Percentiles rank a stretch among this genome's conserved stretches.
These are phyloP conservation scores for Melanargia galathea DNA, from an alignment of 2,888 invertebrate species.

Conservation along the genomic window DNA sequence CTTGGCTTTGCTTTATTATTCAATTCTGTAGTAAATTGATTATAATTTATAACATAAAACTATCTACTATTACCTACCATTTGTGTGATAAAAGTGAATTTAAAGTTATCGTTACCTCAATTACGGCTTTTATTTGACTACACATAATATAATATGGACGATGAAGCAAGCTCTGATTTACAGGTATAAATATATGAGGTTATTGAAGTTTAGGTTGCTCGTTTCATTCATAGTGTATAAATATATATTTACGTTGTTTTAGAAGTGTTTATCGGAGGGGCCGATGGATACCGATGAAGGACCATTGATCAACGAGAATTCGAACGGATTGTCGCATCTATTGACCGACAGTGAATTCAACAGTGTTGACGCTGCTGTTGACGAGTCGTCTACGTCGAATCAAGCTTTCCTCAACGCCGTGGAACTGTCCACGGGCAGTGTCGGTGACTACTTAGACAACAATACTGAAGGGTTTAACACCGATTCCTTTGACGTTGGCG, in stretches of 20 bases:
- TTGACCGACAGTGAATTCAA: conserved; percentile 74
- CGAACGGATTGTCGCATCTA: conserved; percentile 73
- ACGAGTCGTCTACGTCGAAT: conserved; percentile 74
- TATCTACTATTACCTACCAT: too few species aligned
- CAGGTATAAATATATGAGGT: conserved; percentile 55
- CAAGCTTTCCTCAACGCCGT: conserved; percentile 76
- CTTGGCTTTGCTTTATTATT: too few species aligned
- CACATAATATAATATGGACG: conserved; percentile 50
- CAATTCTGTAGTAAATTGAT: too few species aligned
- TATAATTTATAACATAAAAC: too few species aligned
- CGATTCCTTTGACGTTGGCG: conserved; percentile 72
- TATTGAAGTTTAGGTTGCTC: conserved; percentile 46
- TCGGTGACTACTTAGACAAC: conserved; percentile 73
- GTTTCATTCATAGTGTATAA: conserved; percentile 23
- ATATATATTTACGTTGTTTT: conserved; percentile 32
- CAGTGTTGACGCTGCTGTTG: conserved; percentile 70
- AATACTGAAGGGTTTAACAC: conserved; percentile 66
- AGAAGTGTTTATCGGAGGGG: conserved; percentile 70
- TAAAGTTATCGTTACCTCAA: neutral
- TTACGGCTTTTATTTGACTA: neutral
- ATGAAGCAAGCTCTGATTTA: conserved; percentile 71
- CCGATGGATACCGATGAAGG: conserved; percentile 76
- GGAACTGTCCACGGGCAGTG: conserved; percentile 74
- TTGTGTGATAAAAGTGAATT: neutral
- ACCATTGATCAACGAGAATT: conserved; percentile 73